Conservation (phyloP, 2,888 invertebrate genomes). For the Zeuzera pyrina region DNA sequence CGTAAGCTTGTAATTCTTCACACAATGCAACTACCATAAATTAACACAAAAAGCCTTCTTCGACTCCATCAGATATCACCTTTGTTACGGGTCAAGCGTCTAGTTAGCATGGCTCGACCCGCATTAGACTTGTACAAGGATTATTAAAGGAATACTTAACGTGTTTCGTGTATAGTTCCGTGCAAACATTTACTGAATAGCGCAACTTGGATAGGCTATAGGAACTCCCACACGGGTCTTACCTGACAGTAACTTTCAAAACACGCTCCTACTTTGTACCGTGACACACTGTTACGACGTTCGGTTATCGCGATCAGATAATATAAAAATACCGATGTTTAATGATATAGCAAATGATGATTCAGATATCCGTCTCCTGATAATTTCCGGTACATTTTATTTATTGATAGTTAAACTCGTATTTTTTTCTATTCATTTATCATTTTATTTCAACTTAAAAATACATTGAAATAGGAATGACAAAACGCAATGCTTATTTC, state of each 20-base stretch:
- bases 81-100: slow-evolving; percentile 32
- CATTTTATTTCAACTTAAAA: no score
- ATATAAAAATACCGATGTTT: no score
- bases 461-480: no score
- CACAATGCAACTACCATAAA: slow-evolving; percentile 34
- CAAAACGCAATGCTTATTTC: no score
- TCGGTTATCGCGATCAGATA: no score
- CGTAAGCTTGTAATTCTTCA: no score
- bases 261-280: slow-evolving; percentile 34
- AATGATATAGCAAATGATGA: no score
- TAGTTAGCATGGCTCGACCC: slow-evolving; percentile 28
- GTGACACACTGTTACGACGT: slow-evolving; percentile 13
- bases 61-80: slow-evolving; percentile 33
- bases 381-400: no score
- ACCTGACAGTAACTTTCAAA: slow-evolving; percentile 50
- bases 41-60: slow-evolving; percentile 32
- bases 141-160: slow-evolving; percentile 27
- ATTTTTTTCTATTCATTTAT: no score
- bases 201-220: slow-evolving; percentile 38
- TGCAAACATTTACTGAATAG: slow-evolving; percentile 43
- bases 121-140: slow-evolving; percentile 20
- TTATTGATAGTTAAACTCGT: no score
- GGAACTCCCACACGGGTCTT: slow-evolving; percentile 37
- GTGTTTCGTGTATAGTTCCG: slow-evolving; percentile 31
- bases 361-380: no score